Evolutionary conservation across 2,888 invertebrate genomes (phyloP), one percentile per base, ranked within the genome.

Genomic region (Polymixis flavicincta): DNA sequence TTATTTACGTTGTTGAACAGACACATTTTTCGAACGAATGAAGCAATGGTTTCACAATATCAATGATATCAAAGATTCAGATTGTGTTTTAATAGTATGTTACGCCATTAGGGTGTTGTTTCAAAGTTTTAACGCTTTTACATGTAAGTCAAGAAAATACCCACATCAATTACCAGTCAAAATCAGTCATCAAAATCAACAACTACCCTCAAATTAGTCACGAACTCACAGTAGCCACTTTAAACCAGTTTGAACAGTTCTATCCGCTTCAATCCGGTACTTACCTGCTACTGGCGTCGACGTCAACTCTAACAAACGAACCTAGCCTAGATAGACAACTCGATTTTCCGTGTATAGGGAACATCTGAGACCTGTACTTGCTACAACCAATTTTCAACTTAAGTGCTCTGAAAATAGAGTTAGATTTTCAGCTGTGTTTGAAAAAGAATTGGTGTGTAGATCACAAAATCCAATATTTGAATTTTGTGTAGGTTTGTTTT

Each of bases 381-480:
- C 0, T 22, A 11, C 74, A 78, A 9, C 19, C 52, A 48, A 85
- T 76, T 78, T 79, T 25, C 54, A 76, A 72, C 74, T 67, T 45
- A 61, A 66, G 2, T 7, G 0, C 0, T 0, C 0, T 11, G 0
- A 2, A 5, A 13, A 70, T 75, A 83, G 50, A 65, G 78, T 68
- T n/a, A 11, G 17, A 17, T 77, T 69, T 85, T 50, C 9, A 32
- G 17, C 1, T 65, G n/a, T 55, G n/a, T 50, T 50, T 67, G 9
- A 11, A 71, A 37, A 63, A 74, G 72, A 81, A 48, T 78, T 71
- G 68, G 68, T 70, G 74, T 76, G 65, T 71, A 71, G 76, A 78
- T 81, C 71, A 79, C 60, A 75, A 86, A 83, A 83, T 74, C 82
- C 87, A 87, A 90, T 89, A 89, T 89, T 90, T 86, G 89, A 83